Evolutionary conservation across 1,140 invertebrate species (phyloP), one percentile per base, ranked within the genome.

Genomic region (Calephelis nemesis): DNA sequence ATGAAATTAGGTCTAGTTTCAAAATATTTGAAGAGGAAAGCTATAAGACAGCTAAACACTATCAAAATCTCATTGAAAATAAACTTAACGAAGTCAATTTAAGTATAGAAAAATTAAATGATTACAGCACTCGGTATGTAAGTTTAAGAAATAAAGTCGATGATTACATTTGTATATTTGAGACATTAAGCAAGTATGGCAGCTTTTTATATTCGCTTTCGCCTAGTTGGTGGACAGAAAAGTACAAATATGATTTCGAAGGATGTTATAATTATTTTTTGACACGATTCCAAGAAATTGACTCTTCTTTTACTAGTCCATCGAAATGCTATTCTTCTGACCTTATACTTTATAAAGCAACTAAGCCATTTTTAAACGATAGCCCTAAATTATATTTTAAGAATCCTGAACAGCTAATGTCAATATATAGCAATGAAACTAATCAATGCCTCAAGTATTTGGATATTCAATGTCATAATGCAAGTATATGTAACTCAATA

Each of bases 401-500:
- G 54, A 47, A 73, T 67, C 78, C 78, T n/a, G 30, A 15, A 63
- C 47, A 74, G 63, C 19, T 81, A 30, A 67, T 69, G 15, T 8
- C 47, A 5, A 62, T 78, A 40, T 74, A 71, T 63, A 71, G 78
- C 5, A 52, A 74, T 9, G 9, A 73, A n/a, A 63, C 72, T 10
- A 70, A 65, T 30, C 77, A 77, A 63, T 76, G 76, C 65, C 67
- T 75, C 9, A 75, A 74, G 63, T 81, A 77, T 48, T 71, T 81
- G 70, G 10, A 77, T 60, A 72, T 74, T n/a, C 66, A 76, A 13
- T 54, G 58, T 10, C 68, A 74, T 19, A 62, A 71, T 15, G 49
- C 52, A 52, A 71, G 40, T 40, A 67, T 58, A 30, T 11, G 39
- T 7, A 58, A 6, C 9, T 58, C 54, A 11, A 58, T 58, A 7